phyloP scores from a whole-genome alignment of 2,113 vertebrate genomes.

The Mesitornis unicolor region DNA sequence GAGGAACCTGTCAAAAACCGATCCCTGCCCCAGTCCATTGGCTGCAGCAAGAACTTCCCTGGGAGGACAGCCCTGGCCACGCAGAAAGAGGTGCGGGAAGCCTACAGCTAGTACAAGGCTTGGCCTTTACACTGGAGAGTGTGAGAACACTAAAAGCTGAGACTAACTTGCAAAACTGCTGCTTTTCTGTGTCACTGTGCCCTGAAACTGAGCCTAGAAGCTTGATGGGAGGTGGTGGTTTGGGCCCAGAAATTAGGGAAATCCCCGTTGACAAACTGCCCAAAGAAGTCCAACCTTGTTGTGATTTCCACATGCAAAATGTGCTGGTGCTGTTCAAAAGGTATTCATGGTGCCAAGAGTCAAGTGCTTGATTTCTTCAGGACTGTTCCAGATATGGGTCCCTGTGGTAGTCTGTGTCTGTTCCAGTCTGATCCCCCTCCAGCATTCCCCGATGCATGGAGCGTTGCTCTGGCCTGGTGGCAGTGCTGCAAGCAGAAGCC shows the following conservation, averaged over 20 bases:
- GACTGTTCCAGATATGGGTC: fast-evolving
- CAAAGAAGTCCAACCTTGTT: background rate
- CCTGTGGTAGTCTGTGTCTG: background rate
- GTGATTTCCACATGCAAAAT: background rate
- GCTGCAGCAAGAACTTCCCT: slow-evolving; percentile 94
- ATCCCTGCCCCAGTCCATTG: slow-evolving; percentile 89
- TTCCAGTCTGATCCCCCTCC: background rate
- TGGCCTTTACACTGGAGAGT: background rate
- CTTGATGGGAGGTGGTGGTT: background rate
- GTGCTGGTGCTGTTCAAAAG: background rate
- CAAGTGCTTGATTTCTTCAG: background rate
- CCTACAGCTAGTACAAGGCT: background rate
- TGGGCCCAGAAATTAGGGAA: background rate
- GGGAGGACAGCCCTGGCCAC: slow-evolving; percentile 85
- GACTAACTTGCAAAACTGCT: background rate
- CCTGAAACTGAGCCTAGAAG: background rate
- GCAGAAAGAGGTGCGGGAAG: slow-evolving; percentile 79
- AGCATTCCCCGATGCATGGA: background rate
- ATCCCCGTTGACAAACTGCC: background rate
- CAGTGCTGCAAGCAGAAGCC: background rate
- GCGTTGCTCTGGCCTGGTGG: background rate
- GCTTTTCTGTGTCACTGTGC: background rate
- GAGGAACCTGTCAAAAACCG: slow-evolving; percentile 93
- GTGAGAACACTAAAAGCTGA: background rate
- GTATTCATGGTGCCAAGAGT: background rate